Percentiles rank a stretch among this genome's conserved stretches.
Evolutionary conservation across 1,140 invertebrate genomes (phyloP).

Genomic region (Helicoverpa armigera): DNA sequence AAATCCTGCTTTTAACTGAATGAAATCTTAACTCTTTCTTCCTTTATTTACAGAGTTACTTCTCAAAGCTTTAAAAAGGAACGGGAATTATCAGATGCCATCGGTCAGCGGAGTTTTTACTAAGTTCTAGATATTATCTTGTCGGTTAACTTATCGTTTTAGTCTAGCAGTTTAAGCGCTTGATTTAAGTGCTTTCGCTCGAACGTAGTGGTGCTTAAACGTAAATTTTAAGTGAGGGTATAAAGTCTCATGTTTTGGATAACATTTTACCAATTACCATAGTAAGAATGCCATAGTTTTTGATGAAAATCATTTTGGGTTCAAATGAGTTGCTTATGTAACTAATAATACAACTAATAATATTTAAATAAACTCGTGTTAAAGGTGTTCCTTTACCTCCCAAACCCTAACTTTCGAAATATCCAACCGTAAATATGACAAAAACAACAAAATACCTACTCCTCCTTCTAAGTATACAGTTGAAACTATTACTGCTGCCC

Average conservation of each 20-base stretch:
- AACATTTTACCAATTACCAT: too few relatives aligned
- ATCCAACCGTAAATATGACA: too few relatives aligned
- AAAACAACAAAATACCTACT: constrained; percentile 24
- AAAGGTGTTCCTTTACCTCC: too few relatives aligned
- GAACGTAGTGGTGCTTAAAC: not conserved
- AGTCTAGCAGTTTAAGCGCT: constrained; percentile 15
- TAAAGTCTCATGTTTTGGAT: constrained; percentile 34
- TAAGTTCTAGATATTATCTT: constrained; percentile 36
- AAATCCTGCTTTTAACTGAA: not conserved
- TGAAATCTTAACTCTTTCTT: not conserved
- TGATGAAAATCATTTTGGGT: too few relatives aligned
- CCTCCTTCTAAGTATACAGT: not conserved
- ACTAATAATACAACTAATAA: too few relatives aligned
- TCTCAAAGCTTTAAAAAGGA: not conserved
- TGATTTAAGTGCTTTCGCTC: constrained; percentile 8
- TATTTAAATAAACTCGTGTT: too few relatives aligned
- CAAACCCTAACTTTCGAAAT: too few relatives aligned
- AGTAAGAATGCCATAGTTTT: too few relatives aligned
- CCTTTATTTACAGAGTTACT: not conserved
- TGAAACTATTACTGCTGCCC: not conserved
- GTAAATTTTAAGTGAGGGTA: constrained; percentile 14
- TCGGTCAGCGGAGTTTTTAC: constrained; percentile 22
- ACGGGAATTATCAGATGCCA: constrained; percentile 3
- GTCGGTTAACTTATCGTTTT: constrained; percentile 12
- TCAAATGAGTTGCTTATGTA: too few relatives aligned